A percentile compares a stretch with the other conserved stretches of the same genome.
Evolutionary conservation across 2,797 vertebrate genomes (phyloP).

Genomic region (Tarsius wallacei): DNA sequence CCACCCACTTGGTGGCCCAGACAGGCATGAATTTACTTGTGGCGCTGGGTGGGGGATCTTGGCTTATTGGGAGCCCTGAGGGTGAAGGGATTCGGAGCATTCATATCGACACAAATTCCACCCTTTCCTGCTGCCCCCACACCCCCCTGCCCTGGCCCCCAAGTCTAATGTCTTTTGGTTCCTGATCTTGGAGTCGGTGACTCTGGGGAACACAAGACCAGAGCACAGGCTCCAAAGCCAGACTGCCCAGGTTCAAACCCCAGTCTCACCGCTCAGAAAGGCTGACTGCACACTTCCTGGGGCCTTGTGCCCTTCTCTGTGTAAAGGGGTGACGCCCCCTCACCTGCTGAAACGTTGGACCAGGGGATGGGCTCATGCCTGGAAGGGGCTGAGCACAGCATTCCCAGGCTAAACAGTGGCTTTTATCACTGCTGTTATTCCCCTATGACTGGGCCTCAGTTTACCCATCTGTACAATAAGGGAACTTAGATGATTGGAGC

Average conservation of each 20-base stretch:
- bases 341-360: neutral
- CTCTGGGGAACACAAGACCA: neutral
- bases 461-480: neutral
- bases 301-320: fast-evolving
- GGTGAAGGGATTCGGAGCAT: neutral
- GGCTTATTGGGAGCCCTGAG: neutral
- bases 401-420: no score
- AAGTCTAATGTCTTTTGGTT: neutral
- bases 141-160: neutral
- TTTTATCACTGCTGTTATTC: neutral
- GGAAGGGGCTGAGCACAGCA: neutral
- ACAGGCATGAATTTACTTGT: no score
- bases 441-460: neutral
- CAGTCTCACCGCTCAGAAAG: neutral
- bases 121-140: fast-evolving
- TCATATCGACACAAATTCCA: neutral
- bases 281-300: neutral
- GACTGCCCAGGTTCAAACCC: neutral
- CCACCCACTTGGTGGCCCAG: neutral
- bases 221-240: neutral
- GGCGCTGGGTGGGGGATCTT: neutral
- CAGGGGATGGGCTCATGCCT: fast-evolving
- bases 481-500: neutral
- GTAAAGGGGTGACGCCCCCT: neutral
- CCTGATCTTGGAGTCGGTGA: neutral